A percentile compares a stretch with the other conserved stretches of the same genome.
These are phyloP conservation scores for Acanthococcus lagerstroemiae DNA, from an alignment of 2,888 invertebrate species.

Conservation along the genomic window DNA sequence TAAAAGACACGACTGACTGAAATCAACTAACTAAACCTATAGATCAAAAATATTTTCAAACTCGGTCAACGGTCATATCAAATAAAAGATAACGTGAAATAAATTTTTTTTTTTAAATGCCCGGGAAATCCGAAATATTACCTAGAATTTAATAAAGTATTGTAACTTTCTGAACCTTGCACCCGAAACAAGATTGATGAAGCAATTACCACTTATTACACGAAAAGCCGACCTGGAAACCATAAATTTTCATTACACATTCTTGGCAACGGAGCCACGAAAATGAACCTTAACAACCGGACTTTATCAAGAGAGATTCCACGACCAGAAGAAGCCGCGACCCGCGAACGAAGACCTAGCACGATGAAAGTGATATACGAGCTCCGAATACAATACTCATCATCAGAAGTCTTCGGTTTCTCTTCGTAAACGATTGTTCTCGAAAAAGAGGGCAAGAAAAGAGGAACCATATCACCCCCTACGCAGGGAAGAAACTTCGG, in stretches of 20 bases:
- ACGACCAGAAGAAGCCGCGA: too few relatives aligned
- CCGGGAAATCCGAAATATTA: not conserved
- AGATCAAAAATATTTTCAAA: too few relatives aligned
- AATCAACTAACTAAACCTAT: too few relatives aligned
- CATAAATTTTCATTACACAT: constrained; percentile 16
- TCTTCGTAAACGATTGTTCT: constrained; percentile 12
- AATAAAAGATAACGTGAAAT: too few relatives aligned
- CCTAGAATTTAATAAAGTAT: not conserved
- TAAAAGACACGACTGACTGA: too few relatives aligned
- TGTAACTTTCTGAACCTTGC: not conserved
- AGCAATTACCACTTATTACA: constrained; percentile 14
- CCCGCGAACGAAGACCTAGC: too few relatives aligned
- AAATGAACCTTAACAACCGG: not conserved
- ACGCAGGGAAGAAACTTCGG: not conserved
- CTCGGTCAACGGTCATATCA: too few relatives aligned
- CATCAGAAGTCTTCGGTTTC: not conserved
- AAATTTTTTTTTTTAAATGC: too few relatives aligned
- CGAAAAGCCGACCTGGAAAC: not conserved
- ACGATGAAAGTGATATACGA: constrained; percentile 7
- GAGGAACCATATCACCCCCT: not conserved
- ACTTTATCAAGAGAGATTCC: not conserved
- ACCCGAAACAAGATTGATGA: constrained; percentile 8
- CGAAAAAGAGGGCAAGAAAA: not conserved
- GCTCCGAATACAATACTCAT: constrained; percentile 4
- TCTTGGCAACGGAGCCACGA: not conserved